Conservation (phyloP, 2,113 vertebrate genomes). For the Etheostoma spectabile region DNA sequence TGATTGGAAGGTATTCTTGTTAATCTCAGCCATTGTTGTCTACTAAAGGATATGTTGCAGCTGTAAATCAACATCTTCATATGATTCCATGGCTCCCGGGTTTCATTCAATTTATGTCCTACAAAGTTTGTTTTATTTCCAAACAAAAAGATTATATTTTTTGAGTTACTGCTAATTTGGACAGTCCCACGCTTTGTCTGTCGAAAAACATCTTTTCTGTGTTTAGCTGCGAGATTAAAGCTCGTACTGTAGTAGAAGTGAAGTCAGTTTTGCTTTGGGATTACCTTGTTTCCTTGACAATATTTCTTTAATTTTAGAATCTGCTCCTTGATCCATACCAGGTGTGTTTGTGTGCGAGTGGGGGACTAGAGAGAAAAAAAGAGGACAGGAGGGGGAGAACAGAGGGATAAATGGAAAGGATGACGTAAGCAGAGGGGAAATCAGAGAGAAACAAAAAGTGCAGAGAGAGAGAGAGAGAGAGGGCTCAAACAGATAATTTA, state of each 20-base stretch:
- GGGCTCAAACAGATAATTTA: conserved; percentile 63
- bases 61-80: not conserved
- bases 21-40: not conserved
- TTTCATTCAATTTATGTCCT: not conserved
- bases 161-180: not conserved
- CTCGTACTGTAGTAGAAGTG: not conserved
- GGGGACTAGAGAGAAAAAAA: not conserved
- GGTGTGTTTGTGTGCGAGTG: conserved; percentile 15
- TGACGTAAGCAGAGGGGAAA: conserved; percentile 28
- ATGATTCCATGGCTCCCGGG: not conserved
- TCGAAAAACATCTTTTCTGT: not conserved
- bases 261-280: not conserved
- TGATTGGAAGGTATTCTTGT: too few species aligned
- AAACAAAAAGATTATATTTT: not conserved
- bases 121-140: too few species aligned
- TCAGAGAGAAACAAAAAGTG: conserved; percentile 12
- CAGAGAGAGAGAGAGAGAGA: conserved; percentile 9
- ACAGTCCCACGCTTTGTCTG: not conserved
- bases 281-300: not conserved
- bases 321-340: conserved; percentile 34
- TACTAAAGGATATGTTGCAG: not conserved
- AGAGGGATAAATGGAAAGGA: conserved; percentile 19
- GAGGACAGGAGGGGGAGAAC: not conserved
- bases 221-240: not conserved
- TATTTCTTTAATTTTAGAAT: conserved; percentile 17